Base-by-base conservation (phyloP, 1,140 invertebrate genomes). In the Drusus annulatus region DNA sequence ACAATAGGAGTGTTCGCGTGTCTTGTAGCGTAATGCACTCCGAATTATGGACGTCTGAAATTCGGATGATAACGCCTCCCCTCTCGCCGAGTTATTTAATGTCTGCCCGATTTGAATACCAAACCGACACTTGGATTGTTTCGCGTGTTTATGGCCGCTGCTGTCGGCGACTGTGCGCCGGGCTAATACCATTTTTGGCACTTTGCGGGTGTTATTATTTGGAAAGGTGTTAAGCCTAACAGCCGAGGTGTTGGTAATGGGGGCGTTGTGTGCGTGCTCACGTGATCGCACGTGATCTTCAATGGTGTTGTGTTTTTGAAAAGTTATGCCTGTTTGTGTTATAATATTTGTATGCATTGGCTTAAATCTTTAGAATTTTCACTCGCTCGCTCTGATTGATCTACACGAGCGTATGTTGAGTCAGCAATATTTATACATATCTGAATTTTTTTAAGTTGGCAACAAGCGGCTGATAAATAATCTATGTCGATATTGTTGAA, bases 61-160 rank as follows among this genome's bases (percentile, higher is more conserved):
- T 79, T 78, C 69, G 10, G 54, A 71, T 51, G 78, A 71, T 79
- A 79, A 79, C 50, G 78, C 51, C 68, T 31, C 78, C 68, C 45
- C 78, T 60, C 54, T 56, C 77, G 50, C 62, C 56, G 65, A 21
- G 56, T 79, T 60, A 79, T 79, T 79, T 79, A 79, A 63, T 52
- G 78, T 58, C 68, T 62, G 56, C 54, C 65, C 65, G 56, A 79
- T 79, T 73, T 79, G 78, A 79, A 79, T 79, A 60, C 78, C 36
- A 15, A 73, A 79, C 54, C 78, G 68, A 78, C 76, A 78, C 68
- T 79, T 28, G 65, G 63, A 65, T 68, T 73, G 65, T 60, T 62
- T 17, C 23, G 78, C 78, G 78, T 79, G 78, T 79, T 73, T 79
- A 79, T 79, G 58, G 54, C 69, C 69, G 10, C 21, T 13, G 21